Evolutionary conservation across 1,140 invertebrate species (phyloP).

Genomic region (Polypedilum vanderplanki): DNA sequence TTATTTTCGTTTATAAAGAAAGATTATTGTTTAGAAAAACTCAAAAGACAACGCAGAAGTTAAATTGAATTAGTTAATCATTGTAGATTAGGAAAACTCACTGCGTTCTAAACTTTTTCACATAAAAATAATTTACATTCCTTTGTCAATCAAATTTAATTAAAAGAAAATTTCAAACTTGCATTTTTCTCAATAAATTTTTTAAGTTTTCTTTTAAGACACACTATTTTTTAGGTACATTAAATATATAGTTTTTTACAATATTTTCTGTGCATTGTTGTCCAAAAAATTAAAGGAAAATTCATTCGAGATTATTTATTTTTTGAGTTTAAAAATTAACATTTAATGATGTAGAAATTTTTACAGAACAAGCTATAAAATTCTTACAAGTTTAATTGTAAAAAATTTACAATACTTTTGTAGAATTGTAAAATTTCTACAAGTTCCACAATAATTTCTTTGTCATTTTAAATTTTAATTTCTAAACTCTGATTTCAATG

Average conservation of each 20-base stretch:
- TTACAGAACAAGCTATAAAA: too few relatives aligned
- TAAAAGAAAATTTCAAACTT: background rate
- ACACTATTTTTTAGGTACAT: constrained; percentile 28
- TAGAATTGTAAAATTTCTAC: too few relatives aligned
- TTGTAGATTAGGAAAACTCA: background rate
- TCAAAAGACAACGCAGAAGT: background rate
- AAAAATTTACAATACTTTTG: too few relatives aligned
- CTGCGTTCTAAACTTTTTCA: background rate
- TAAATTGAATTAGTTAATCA: background rate
- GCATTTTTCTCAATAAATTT: background rate
- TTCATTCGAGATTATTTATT: too few relatives aligned
- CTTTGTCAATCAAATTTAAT: background rate
- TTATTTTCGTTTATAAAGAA: background rate
- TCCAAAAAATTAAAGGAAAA: too few relatives aligned
- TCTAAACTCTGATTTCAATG: too few relatives aligned
- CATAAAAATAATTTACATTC: background rate
- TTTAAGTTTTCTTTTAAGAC: constrained; percentile 22
- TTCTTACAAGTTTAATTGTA: too few relatives aligned
- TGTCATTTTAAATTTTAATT: too few relatives aligned
- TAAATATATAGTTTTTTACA: constrained; percentile 14
- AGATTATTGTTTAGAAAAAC: background rate
- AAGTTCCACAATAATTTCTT: too few relatives aligned
- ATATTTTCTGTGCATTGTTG: background rate
- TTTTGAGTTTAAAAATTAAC: too few relatives aligned
- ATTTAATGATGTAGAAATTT: too few relatives aligned